Percentiles rank a stretch among this genome's conserved stretches.
Conservation (phyloP, 2,113 vertebrate species). For the Myotis davidii region DNA sequence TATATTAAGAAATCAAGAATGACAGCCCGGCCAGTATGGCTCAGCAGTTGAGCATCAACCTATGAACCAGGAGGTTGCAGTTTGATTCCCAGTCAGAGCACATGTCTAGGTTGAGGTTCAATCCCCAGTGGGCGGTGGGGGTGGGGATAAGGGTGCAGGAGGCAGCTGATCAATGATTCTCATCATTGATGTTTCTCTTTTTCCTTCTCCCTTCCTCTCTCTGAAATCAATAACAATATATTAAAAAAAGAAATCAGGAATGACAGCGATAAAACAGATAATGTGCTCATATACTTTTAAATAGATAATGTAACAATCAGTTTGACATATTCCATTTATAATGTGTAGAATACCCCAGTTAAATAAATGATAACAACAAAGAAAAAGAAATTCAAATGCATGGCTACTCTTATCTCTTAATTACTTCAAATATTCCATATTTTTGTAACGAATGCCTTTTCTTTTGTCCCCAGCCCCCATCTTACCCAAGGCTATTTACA, state of each 20-base stretch:
- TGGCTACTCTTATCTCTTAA: background rate
- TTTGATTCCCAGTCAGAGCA: too few species aligned
- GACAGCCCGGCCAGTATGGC: background rate
- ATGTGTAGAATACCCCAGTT: background rate
- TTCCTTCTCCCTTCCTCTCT: too few species aligned
- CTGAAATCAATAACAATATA: too few species aligned
- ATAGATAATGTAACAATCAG: background rate
- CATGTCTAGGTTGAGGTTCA: too few species aligned
- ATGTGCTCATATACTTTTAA: background rate
- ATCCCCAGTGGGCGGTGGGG: too few species aligned
- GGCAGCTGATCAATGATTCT: too few species aligned
- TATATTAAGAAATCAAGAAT: slow-evolving; percentile 49
- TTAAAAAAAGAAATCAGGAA: background rate
- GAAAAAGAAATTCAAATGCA: background rate
- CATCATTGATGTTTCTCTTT: too few species aligned
- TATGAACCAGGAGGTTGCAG: too few species aligned
- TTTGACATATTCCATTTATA: slow-evolving; percentile 38
- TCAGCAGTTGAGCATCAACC: too few species aligned
- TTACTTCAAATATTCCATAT: background rate
- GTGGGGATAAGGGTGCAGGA: too few species aligned
- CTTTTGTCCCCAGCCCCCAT: background rate
- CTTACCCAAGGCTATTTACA: background rate
- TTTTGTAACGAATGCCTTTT: slow-evolving; percentile 13
- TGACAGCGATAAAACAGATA: background rate
- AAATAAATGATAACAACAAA: background rate